A percentile compares a stretch with the other conserved stretches of the same genome.
Conservation (phyloP, 2,113 vertebrate genomes). For the Equus przewalskii region DNA sequence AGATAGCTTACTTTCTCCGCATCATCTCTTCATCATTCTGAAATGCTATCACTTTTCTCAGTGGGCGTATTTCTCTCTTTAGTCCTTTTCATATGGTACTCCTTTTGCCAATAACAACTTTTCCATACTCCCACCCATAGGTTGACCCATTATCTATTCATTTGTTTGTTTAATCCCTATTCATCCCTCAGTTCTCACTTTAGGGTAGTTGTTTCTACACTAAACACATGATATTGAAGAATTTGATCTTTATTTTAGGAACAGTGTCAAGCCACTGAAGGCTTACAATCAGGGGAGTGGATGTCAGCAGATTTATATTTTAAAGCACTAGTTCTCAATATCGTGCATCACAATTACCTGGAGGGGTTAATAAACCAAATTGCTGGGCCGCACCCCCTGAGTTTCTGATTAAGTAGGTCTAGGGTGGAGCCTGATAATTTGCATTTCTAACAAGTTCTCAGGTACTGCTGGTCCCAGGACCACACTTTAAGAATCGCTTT, state of each 20-base stretch:
- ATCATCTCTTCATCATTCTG: not conserved
- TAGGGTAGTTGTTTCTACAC: not conserved
- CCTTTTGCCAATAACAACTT: not conserved
- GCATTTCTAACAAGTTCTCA: not conserved
- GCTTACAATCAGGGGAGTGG: not conserved
- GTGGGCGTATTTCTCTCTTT: not conserved
- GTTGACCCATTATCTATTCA: not conserved
- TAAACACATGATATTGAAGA: not conserved
- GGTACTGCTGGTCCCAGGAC: not conserved
- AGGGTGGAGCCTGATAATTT: not conserved
- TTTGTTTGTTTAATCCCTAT: not conserved
- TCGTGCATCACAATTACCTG: not conserved
- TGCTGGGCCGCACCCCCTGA: not conserved
- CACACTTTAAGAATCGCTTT: not conserved
- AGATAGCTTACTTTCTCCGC: not conserved
- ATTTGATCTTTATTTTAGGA: not conserved
- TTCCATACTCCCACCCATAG: rapidly evolving
- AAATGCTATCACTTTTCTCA: not conserved
- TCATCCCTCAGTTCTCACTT: not conserved
- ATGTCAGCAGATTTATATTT: not conserved
- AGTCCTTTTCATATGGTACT: not conserved
- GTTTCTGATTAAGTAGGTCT: not conserved
- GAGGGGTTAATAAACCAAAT: not conserved
- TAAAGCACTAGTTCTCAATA: not conserved
- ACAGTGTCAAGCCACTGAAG: not conserved